phyloP scores from a whole-genome alignment of 35 echinoderm and acorn worm genomes.

The Strongylocentrotus purpuratus region DNA sequence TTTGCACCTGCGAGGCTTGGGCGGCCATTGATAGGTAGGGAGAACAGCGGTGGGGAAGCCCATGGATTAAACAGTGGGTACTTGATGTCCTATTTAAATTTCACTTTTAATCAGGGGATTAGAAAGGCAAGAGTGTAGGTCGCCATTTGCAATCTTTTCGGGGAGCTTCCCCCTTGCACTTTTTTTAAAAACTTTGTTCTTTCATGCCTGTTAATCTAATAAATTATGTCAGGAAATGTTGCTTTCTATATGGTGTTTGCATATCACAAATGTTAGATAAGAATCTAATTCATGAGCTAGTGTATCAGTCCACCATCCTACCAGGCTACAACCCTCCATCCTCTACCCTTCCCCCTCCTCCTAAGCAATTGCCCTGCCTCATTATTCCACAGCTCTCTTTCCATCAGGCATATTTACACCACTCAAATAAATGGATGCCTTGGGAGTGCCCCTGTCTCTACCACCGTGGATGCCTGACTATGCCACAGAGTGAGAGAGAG shows the following conservation, averaged over 20 bases:
- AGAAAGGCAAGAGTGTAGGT: neutral
- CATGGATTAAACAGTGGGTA: neutral
- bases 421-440: neutral
- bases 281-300: neutral
- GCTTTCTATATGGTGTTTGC: no score
- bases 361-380: neutral
- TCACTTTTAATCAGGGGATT: neutral
- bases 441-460: neutral
- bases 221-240: no score
- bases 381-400: neutral
- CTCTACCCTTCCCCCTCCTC: neutral
- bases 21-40: neutral
- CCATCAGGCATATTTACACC: neutral
- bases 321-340: neutral
- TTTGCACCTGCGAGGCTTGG: neutral
- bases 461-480: neutral
- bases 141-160: neutral
- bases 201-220: no score
- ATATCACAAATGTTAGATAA: no score
- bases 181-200: no score
- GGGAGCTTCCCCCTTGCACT: neutral
- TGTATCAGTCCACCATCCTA: neutral
- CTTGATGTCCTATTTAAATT: neutral
- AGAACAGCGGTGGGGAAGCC: neutral
- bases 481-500: neutral